Conservation (phyloP, 2,797 vertebrate genomes). For the Potorous gilbertii region DNA sequence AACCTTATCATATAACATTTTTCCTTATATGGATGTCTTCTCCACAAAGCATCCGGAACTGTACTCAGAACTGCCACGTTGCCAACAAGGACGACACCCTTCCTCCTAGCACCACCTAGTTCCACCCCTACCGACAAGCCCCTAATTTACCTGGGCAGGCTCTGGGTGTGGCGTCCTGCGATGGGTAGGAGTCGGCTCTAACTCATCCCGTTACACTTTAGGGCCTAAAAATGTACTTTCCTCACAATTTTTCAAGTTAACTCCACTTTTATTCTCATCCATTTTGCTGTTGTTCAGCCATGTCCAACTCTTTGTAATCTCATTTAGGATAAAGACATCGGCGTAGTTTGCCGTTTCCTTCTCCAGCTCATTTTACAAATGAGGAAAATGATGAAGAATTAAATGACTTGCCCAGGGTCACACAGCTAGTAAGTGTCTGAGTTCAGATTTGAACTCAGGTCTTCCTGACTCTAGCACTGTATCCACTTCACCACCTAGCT, state of each 20-base stretch:
- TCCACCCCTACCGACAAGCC: too few relatives aligned
- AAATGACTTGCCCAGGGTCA: neutral
- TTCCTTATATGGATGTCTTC: too few relatives aligned
- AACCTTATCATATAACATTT: too few relatives aligned
- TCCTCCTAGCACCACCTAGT: too few relatives aligned
- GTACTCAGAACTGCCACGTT: too few relatives aligned
- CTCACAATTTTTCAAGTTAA: neutral
- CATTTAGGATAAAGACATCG: neutral
- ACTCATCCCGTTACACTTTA: too few relatives aligned
- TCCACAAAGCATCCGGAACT: too few relatives aligned
- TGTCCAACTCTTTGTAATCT: neutral
- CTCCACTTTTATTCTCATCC: neutral
- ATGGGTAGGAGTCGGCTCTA: too few relatives aligned
- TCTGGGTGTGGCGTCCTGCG: too few relatives aligned
- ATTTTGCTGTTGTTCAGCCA: neutral
- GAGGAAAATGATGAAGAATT: neutral
- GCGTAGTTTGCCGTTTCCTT: neutral
- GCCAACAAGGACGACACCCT: too few relatives aligned
- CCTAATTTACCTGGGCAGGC: too few relatives aligned
- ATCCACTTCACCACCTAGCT: neutral
- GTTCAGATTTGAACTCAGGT: neutral
- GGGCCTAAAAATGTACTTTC: neutral
- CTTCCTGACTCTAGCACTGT: neutral
- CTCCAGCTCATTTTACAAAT: neutral
- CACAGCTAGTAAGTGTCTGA: too few relatives aligned